These are phyloP conservation scores for Chaetoderma sp. DNA, from an alignment of 2,888 invertebrate species.

Conservation along the genomic window DNA sequence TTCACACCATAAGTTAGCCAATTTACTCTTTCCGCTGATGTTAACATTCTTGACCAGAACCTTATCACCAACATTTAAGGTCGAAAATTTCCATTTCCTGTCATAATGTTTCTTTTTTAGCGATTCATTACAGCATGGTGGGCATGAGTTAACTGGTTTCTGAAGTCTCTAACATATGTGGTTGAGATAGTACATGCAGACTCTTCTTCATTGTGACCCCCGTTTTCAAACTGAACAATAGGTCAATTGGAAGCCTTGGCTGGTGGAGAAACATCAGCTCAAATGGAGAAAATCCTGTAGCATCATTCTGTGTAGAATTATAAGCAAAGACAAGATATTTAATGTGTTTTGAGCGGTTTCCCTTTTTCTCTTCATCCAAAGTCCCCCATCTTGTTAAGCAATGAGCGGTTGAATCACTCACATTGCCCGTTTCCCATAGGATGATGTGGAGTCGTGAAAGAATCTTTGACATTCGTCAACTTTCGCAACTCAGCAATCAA, in stretches of 20 bases:
- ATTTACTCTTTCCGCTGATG: conserved; percentile 19
- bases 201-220: too few relatives aligned
- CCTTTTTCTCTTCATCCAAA: conserved; percentile 17
- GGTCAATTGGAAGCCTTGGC: conserved; percentile 14
- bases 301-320: conserved; percentile 24
- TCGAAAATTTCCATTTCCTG: background rate
- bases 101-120: conserved; percentile 16
- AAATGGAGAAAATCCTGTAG: conserved; percentile 24
- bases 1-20: conserved; percentile 21
- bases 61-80: conserved; percentile 18
- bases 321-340: conserved; percentile 20
- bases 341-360: conserved; percentile 16
- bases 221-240: background rate
- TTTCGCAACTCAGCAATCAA: conserved; percentile 27
- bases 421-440: conserved; percentile 17
- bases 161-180: too few relatives aligned
- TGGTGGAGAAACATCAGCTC: conserved; percentile 26
- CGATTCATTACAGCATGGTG: too few relatives aligned
- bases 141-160: too few relatives aligned
- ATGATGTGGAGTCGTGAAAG: conserved; percentile 28
- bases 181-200: too few relatives aligned
- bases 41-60: conserved; percentile 23
- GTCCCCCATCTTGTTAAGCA: conserved; percentile 29
- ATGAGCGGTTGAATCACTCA: conserved; percentile 29
- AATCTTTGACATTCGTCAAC: conserved; percentile 14